A percentile compares a stretch with the other conserved stretches of the same genome.
Conservation (phyloP, 2,888 invertebrate species). For the Mesoligia furuncula region DNA sequence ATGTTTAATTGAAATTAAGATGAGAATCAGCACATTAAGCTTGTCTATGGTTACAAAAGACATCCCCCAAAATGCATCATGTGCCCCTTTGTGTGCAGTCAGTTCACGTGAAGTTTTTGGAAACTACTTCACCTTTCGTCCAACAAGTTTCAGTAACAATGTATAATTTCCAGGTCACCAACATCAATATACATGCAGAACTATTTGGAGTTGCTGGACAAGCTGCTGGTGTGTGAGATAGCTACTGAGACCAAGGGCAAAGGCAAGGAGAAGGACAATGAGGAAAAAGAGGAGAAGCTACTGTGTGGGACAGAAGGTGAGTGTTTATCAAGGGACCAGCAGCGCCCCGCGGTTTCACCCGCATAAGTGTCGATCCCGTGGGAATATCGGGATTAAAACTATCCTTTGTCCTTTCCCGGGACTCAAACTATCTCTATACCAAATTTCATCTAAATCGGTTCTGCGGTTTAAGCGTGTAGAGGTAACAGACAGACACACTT, state of each 20-base stretch:
- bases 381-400: too few relatives aligned
- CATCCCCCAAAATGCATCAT: not conserved
- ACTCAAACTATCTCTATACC: too few relatives aligned
- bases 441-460: too few relatives aligned
- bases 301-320: conserved; percentile 85
- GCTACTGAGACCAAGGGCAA: conserved; percentile 84
- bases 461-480: too few relatives aligned
- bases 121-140: not conserved
- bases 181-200: conserved; percentile 91
- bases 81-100: not conserved
- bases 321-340: not conserved
- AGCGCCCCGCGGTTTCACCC: too few relatives aligned
- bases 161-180: conserved; percentile 81
- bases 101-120: not conserved
- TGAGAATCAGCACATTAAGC: not conserved
- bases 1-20: not conserved
- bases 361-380: too few relatives aligned
- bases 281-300: conserved; percentile 81
- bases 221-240: conserved; percentile 88
- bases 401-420: too few relatives aligned
- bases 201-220: conserved; percentile 91
- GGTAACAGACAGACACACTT: too few relatives aligned
- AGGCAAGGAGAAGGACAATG: conserved; percentile 74
- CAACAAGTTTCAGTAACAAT: not conserved
- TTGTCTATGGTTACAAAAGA: not conserved